phyloP scores from a whole-genome alignment of 2,113 vertebrate genomes.

The Candoia aspera region DNA sequence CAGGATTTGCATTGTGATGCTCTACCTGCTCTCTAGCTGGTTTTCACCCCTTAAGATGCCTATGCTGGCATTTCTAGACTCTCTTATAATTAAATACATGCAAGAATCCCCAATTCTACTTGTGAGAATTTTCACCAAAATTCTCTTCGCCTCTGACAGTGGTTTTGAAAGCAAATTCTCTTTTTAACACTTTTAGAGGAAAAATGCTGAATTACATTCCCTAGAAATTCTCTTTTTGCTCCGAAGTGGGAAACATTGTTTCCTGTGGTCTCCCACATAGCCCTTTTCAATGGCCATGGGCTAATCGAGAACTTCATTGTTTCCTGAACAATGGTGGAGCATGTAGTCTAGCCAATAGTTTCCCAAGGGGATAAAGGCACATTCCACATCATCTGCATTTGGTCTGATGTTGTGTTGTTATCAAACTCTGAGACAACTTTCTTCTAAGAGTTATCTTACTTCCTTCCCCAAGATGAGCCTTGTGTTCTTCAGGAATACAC shows the following conservation, averaged over 20 bases:
- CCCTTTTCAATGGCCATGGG: not conserved
- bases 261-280: not conserved
- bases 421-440: not conserved
- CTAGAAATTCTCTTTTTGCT: not conserved
- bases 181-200: too few relatives aligned
- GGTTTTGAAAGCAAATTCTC: too few relatives aligned
- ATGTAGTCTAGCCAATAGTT: not conserved
- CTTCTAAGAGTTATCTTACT: not conserved
- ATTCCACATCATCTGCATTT: not conserved
- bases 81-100: too few relatives aligned
- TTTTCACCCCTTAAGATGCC: too few relatives aligned
- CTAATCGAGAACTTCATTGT: not conserved
- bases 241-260: not conserved
- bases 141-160: too few relatives aligned
- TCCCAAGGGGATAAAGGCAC: not conserved
- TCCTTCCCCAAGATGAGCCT: not conserved
- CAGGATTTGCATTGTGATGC: too few relatives aligned
- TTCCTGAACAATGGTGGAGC: not conserved
- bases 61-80: too few relatives aligned
- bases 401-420: not conserved
- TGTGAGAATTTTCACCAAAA: too few relatives aligned
- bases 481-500: too few relatives aligned
- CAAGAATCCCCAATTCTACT: too few relatives aligned
- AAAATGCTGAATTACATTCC: not conserved
- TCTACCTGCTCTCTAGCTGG: too few relatives aligned